Percentiles rank a stretch among this genome's conserved stretches.
These are phyloP conservation scores for Microcebus griseorufus DNA, from an alignment of 2,113 vertebrate species.

Conservation along the genomic window DNA sequence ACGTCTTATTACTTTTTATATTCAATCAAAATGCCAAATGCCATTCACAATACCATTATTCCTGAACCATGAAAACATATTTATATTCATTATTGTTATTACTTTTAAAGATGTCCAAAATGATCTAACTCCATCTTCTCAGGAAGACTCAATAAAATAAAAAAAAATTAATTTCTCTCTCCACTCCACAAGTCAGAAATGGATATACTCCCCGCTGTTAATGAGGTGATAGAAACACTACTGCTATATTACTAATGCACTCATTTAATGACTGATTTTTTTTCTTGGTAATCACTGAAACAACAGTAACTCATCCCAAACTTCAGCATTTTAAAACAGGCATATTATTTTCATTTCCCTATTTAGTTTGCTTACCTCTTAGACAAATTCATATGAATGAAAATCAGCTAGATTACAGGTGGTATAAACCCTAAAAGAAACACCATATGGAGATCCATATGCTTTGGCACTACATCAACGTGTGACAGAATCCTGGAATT, in stretches of 20 bases:
- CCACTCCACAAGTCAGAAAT: conserved; percentile 55
- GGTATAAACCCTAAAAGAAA: conserved; percentile 69
- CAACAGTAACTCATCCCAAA: conserved; percentile 71
- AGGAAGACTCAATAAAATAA: conserved; percentile 66
- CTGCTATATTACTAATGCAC: conserved; percentile 29
- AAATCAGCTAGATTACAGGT: conserved; percentile 80
- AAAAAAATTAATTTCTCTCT: conserved; percentile 58
- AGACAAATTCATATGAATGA: conserved; percentile 70
- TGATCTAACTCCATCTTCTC: conserved; percentile 62
- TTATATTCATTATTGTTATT: conserved; percentile 65
- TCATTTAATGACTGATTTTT: conserved; percentile 75
- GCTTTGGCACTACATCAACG: conserved; percentile 69
- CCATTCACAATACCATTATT: conserved; percentile 61
- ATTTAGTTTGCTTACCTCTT: conserved; percentile 71
- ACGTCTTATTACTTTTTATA: conserved; percentile 71
- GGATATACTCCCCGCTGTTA: conserved; percentile 4
- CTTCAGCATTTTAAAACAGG: conserved; percentile 45
- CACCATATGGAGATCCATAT: conserved; percentile 81
- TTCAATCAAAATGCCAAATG: conserved; percentile 62
- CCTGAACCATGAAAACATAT: conserved; percentile 60
- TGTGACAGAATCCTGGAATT: conserved; percentile 54
- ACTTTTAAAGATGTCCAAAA: conserved; percentile 64
- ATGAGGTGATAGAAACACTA: conserved; percentile 62
- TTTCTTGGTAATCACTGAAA: conserved; percentile 72
- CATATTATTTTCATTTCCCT: conserved; percentile 60